Base-by-base conservation (phyloP, 2,888 invertebrate species). In the Hoplodrina ambigua region DNA sequence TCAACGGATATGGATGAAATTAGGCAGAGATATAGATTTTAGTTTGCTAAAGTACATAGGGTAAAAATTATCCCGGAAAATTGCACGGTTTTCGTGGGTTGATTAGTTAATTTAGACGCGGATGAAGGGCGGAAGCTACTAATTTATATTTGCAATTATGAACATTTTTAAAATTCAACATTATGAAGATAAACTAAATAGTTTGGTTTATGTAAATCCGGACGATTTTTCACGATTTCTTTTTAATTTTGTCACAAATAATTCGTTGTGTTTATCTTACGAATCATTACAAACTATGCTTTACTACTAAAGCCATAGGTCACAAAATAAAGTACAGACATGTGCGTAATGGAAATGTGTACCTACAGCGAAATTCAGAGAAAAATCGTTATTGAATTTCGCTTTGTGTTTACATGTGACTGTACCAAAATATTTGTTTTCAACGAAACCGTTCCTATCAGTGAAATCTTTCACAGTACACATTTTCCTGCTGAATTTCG, bases 381-480 rank as follows among this genome's bases (percentile, higher is more conserved):
- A 44, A 55, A 77, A 77, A 73, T 56, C 70, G 50, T 77, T 69
- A 59, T 55, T 59, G 55, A 50, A 69, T 75, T 46, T 15, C 20
- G n/a, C 55, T 52, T 37, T 49, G 41, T 74, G 57, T 74, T 71
- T 62, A 78, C 74, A 58, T 61, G 41, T 53, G 53, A 49, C 20
- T 46, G 17, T 61, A 70, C 49, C 52, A 70, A 77, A 70, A 70
- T 57, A 78, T 78, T 60, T 78, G 20, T 30, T 62, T 44, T 71
- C 57, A 54, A 37, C 25, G 25, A 62, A 57, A 78, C 25, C 20
- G 11, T 71, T 33, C 19, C 19, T 15, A 20, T 19, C 53, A 44
- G 25, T n/a, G 37, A 78, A 78, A 62, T 58, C 13, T 54, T 78
- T 71, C 19, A 4, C n/a, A 33, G 19, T 54, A 54, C 20, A 61